phyloP scores from a whole-genome alignment of 2,113 vertebrate genomes.

The Tragelaphus imberbis region DNA sequence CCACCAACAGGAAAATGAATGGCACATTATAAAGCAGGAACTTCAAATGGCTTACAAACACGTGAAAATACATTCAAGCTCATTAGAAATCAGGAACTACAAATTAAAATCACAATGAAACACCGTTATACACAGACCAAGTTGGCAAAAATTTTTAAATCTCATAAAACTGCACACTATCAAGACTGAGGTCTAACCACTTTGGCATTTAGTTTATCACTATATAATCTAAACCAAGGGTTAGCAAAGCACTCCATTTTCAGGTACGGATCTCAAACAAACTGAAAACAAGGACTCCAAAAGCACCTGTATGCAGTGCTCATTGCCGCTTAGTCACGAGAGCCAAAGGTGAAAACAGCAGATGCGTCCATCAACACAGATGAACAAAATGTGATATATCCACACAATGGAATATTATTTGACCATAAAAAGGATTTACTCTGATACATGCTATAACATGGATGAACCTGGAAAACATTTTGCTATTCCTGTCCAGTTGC shows the following conservation, averaged over 20 bases:
- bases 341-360: not conserved
- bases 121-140: not conserved
- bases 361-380: not conserved
- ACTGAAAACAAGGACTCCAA: not conserved
- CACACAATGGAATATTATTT: not conserved
- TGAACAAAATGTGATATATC: not conserved
- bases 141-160: not conserved
- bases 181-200: not conserved
- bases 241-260: not conserved
- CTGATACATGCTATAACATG: not conserved
- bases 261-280: not conserved
- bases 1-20: not conserved
- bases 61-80: not conserved
- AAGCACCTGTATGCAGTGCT: not conserved
- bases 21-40: conserved; percentile 24
- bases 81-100: conserved; percentile 14
- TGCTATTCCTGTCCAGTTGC: not conserved
- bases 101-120: not conserved
- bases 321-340: not conserved
- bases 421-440: not conserved
- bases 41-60: not conserved
- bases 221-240: not conserved
- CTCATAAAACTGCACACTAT: not conserved
- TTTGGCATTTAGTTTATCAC: not conserved
- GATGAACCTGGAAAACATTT: not conserved